Percentiles rank a stretch among this genome's conserved stretches.
These are phyloP conservation scores for Drosophila fungiperda DNA, from an alignment of 2,888 invertebrate genomes.

Conservation along the genomic window DNA sequence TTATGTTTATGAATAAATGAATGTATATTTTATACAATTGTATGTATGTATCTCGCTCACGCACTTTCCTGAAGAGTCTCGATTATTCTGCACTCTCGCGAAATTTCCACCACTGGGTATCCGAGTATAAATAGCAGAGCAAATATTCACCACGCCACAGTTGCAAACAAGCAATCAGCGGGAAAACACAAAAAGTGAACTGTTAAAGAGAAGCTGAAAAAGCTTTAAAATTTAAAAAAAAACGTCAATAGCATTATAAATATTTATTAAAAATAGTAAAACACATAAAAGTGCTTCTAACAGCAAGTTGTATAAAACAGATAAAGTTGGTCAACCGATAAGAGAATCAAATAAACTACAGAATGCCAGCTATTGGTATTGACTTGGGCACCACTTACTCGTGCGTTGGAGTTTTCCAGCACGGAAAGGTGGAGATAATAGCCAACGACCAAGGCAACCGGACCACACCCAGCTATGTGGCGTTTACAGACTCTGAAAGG, in stretches of 20 bases:
- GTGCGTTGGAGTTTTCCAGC: constrained; percentile 92
- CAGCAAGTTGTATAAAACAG: not conserved
- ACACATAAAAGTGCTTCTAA: not conserved
- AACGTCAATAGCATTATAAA: not conserved
- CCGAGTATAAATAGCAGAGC: constrained; percentile 55
- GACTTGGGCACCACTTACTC: constrained; percentile 90
- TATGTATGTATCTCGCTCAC: not conserved
- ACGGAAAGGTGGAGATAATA: constrained; percentile 93
- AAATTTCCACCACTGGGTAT: constrained; percentile 38
- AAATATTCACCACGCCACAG: constrained; percentile 28
- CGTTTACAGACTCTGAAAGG: constrained; percentile 93
- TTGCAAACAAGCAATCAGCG: constrained; percentile 38
- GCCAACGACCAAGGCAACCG: constrained; percentile 93
- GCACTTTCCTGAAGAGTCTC: constrained; percentile 4
- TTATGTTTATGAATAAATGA: not conserved
- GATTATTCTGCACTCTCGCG: constrained; percentile 33
- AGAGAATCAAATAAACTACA: not conserved
- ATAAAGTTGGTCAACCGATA: not conserved
- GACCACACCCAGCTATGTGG: constrained; percentile 92
- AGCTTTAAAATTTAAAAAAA: not conserved
- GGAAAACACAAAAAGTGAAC: constrained; percentile 9
- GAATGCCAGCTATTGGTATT: constrained; percentile 49
- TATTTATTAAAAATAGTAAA: not conserved
- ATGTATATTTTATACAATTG: not conserved
- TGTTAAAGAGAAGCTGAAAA: not conserved